Evolutionary conservation across 2,888 invertebrate genomes (phyloP).

Genomic region (Acanthoscelides obtectus): DNA sequence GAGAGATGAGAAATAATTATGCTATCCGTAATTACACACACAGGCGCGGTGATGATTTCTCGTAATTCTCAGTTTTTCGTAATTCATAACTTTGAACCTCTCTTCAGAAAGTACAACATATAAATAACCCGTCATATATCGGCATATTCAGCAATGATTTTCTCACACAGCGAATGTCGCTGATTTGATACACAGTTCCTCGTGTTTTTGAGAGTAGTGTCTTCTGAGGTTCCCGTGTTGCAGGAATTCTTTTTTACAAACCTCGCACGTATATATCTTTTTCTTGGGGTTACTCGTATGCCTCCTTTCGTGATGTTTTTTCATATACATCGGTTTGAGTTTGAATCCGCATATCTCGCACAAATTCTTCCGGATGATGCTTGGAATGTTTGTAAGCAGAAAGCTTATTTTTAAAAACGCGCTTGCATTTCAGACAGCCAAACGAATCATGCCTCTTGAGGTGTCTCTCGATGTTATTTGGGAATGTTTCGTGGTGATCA

Average conservation of each 20-base stretch:
- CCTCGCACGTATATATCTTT: conserved; percentile 24
- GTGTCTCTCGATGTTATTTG: conserved; percentile 27
- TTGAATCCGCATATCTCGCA: conserved; percentile 33
- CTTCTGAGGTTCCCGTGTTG: conserved; percentile 10
- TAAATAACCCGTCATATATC: too few relatives aligned
- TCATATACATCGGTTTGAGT: conserved; percentile 28
- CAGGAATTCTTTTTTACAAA: conserved; percentile 27
- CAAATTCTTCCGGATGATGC: conserved; percentile 31
- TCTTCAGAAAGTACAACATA: too few relatives aligned
- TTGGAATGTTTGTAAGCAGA: conserved; percentile 48
- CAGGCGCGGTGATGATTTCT: too few relatives aligned
- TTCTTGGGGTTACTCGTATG: conserved; percentile 27
- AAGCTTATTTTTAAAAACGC: conserved; percentile 41
- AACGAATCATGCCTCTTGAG: conserved; percentile 30
- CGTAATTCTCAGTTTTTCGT: too few relatives aligned
- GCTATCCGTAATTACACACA: too few relatives aligned
- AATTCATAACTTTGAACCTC: too few relatives aligned
- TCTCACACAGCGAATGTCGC: too few relatives aligned
- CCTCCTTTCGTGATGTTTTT: conserved; percentile 29
- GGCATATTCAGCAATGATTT: too few relatives aligned
- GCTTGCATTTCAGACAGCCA: conserved; percentile 32
- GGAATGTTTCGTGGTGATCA: conserved; percentile 30
- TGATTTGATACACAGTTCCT: too few relatives aligned
- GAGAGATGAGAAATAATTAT: too few relatives aligned
- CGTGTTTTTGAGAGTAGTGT: conserved; percentile 32